Base-by-base conservation (phyloP, 2,888 invertebrate species). In the Neocrepidodera transversa region DNA sequence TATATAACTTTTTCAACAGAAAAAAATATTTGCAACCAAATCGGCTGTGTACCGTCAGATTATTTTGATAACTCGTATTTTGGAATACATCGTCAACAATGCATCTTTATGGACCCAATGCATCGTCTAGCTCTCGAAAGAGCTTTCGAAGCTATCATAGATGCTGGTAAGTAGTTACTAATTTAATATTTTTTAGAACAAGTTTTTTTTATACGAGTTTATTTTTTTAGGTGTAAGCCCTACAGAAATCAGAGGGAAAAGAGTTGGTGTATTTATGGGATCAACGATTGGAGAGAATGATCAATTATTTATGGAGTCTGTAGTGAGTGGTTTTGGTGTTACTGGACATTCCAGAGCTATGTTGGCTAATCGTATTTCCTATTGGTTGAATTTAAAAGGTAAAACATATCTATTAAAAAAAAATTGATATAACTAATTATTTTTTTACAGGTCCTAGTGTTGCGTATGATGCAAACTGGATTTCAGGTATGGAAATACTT, bases 311-410 rank as follows among this genome's bases (percentile, higher is more conserved):
- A 83, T 68, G 80, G 85, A 81, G 76, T 84, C 66, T 45, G 78
- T 73, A 45, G 78, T 82, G 0, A 81, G 81, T 66, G 89, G 88
- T 26, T 88, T 88, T 77, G 85, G 85, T 49, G 82, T 89, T 71
- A 86, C 87, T 50, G 89, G 89, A 1, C 88, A 88, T 79, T 92
- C 93, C 67, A 87, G 95, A 62, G 93, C 95, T n/a, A 96, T 97
- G 96, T 87, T 97, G 80, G 91, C 96, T 11, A 97, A 97, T 80
- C 86, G 97, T 52, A 87, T 97, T 68, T 95, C 96, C 0, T 97
- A 93, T 78, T 90, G 91, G 83, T 84, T 97, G 62, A 95, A 96
- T 47, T 84, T 94, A 17, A 91, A 90, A 72, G 95, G 97, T 18
- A 66, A 18, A 8, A 23, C 3, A 23, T 5, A 23, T 7, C n/a